phyloP scores from a whole-genome alignment of 2,888 invertebrate species.

The Eupeodes latifasciatus region DNA sequence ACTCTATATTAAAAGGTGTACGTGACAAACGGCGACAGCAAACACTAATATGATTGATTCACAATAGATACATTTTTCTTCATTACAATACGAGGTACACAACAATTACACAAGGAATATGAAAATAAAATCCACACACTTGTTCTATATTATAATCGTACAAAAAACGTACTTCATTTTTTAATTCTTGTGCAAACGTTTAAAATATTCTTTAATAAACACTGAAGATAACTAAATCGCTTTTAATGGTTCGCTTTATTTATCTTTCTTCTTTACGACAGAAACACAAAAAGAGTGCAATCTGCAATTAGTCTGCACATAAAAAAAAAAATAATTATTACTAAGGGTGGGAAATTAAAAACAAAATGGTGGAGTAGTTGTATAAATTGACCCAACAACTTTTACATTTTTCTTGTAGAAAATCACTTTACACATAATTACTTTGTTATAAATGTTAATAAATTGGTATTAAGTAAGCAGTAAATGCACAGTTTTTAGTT shows the following conservation, averaged over 20 bases:
- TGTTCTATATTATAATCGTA: constrained; percentile 26
- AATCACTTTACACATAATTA: not conserved
- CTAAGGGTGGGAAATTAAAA: constrained; percentile 66
- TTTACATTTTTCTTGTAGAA: constrained; percentile 7
- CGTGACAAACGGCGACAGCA: constrained; percentile 72
- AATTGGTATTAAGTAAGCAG: not conserved
- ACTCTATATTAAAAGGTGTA: constrained; percentile 64
- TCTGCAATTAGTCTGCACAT: constrained; percentile 33
- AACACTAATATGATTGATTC: constrained; percentile 63
- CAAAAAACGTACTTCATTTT: not conserved
- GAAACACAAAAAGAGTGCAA: constrained; percentile 20
- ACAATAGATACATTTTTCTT: constrained; percentile 56
- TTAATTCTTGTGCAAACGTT: not conserved
- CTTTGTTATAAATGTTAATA: constrained; percentile 7
- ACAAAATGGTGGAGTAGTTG: constrained; percentile 74
- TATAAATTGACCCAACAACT: constrained; percentile 28
- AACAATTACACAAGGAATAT: constrained; percentile 58
- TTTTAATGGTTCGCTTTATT: constrained; percentile 25
- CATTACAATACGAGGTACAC: constrained; percentile 51
- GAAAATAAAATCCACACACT: constrained; percentile 41
- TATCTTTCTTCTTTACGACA: constrained; percentile 3
- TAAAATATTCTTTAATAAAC: not conserved
- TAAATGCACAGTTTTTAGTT: not conserved
- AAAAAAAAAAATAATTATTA: constrained; percentile 27
- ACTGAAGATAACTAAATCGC: constrained; percentile 5